These are phyloP conservation scores for Petrocephalus microphthalmus DNA, from an alignment of 2,113 vertebrate genomes.

Conservation along the genomic window DNA sequence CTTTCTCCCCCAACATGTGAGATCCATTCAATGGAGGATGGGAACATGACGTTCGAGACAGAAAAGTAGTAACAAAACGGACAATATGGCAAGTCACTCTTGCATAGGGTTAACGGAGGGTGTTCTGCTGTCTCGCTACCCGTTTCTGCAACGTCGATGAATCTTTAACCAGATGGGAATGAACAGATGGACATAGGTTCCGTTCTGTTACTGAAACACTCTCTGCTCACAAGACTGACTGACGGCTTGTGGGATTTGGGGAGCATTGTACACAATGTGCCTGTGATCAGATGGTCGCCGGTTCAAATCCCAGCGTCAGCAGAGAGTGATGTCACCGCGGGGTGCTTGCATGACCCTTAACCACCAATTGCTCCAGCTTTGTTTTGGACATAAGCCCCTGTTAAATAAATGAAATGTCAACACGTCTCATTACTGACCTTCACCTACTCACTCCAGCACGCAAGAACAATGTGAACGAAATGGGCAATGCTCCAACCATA, in stretches of 20 bases:
- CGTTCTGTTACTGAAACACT: neutral
- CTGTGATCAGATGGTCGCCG: neutral
- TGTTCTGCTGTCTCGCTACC: neutral
- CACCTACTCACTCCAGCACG: neutral
- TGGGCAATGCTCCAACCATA: neutral
- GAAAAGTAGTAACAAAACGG: neutral
- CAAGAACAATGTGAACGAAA: neutral
- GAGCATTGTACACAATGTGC: neutral
- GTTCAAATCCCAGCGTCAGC: neutral
- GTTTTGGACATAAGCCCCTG: neutral
- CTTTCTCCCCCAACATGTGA: neutral
- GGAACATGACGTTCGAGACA: neutral
- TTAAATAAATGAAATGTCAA: neutral
- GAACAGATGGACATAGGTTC: neutral
- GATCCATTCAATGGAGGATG: neutral
- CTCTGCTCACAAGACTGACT: neutral
- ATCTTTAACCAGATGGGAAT: neutral
- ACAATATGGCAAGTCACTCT: neutral
- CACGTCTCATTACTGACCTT: neutral
- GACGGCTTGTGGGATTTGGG: neutral
- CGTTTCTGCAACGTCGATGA: neutral
- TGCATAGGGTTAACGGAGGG: neutral
- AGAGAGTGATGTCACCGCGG: neutral
- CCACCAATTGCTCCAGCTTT: neutral
- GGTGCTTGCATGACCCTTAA: neutral